Percentiles rank a stretch among this genome's conserved stretches.
Conservation (phyloP, 92 coral and sea anemone species). For the Montipora capitata region DNA sequence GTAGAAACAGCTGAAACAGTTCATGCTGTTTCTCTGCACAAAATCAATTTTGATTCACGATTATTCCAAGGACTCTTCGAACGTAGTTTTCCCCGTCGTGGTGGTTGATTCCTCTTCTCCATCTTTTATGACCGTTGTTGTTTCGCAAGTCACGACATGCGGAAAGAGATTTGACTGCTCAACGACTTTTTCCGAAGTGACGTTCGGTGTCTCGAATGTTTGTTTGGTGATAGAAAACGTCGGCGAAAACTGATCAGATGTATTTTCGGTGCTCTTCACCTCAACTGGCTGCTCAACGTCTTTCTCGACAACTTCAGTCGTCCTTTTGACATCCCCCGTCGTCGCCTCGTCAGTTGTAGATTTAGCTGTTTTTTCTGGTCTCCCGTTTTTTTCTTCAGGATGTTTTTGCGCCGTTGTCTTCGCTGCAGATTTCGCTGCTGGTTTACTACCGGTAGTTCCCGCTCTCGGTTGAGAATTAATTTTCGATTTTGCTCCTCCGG, state of each 20-base stretch:
- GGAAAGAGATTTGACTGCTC: slow-evolving; percentile 12
- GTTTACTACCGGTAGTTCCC: slow-evolving; percentile 29
- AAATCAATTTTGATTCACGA: slow-evolving; percentile 7
- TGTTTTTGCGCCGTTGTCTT: slow-evolving; percentile 31
- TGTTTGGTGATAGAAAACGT: slow-evolving; percentile 17
- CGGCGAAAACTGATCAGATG: slow-evolving; percentile 12
- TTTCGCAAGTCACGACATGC: not conserved
- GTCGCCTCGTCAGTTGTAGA: slow-evolving; percentile 4
- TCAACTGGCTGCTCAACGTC: slow-evolving; percentile 19
- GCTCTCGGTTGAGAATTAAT: slow-evolving; percentile 45
- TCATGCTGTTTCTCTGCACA: not conserved
- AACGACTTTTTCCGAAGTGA: slow-evolving; percentile 15
- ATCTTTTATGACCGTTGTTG: slow-evolving; percentile 10
- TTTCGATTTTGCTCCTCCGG: slow-evolving; percentile 48
- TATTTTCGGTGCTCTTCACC: slow-evolving; percentile 16
- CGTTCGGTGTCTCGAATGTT: not conserved
- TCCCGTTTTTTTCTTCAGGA: slow-evolving; percentile 5
- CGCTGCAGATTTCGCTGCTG: slow-evolving; percentile 40
- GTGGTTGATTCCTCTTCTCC: slow-evolving; percentile 33
- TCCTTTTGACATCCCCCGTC: not conserved
- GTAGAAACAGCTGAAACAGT: not conserved
- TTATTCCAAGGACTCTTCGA: slow-evolving; percentile 22
- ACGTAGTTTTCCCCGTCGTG: slow-evolving; percentile 16
- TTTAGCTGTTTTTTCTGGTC: slow-evolving; percentile 5
- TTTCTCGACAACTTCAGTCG: slow-evolving; percentile 19